These are phyloP conservation scores for Ferrisia virgata DNA, from an alignment of 2,888 invertebrate genomes.

Conservation along the genomic window DNA sequence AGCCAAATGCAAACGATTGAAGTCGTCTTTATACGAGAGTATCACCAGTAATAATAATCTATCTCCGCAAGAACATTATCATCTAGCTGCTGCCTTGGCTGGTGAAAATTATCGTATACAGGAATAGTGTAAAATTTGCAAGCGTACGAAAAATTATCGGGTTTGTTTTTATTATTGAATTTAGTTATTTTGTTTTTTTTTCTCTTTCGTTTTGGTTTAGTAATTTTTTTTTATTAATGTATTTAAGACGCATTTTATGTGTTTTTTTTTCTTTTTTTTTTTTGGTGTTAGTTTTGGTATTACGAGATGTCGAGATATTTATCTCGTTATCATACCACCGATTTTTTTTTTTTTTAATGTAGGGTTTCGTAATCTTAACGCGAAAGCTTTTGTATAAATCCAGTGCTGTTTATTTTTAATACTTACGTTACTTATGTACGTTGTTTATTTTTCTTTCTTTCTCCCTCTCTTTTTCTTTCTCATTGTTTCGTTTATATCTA, in stretches of 20 bases:
- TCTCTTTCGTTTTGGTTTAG: background rate
- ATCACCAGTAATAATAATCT: constrained; percentile 41
- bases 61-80: constrained; percentile 48
- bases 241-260: background rate
- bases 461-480: background rate
- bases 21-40: constrained; percentile 80
- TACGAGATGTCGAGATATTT: too few relatives aligned
- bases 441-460: constrained; percentile 24
- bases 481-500: background rate
- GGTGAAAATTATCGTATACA: constrained; percentile 48
- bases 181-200: constrained; percentile 18
- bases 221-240: background rate
- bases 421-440: constrained; percentile 29
- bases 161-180: constrained; percentile 30
- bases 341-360: background rate
- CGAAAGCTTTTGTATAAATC: background rate
- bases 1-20: constrained; percentile 95
- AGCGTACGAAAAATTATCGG: too few relatives aligned
- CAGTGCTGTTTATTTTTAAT: constrained; percentile 19
- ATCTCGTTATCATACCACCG: background rate
- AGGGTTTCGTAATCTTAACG: background rate
- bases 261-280: background rate
- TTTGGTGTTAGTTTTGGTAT: constrained; percentile 23
- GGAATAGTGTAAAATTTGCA: background rate
- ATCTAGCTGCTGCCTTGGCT: constrained; percentile 48